Base-by-base conservation (phyloP, 2,888 invertebrate genomes). In the Sussaba pulchella region DNA sequence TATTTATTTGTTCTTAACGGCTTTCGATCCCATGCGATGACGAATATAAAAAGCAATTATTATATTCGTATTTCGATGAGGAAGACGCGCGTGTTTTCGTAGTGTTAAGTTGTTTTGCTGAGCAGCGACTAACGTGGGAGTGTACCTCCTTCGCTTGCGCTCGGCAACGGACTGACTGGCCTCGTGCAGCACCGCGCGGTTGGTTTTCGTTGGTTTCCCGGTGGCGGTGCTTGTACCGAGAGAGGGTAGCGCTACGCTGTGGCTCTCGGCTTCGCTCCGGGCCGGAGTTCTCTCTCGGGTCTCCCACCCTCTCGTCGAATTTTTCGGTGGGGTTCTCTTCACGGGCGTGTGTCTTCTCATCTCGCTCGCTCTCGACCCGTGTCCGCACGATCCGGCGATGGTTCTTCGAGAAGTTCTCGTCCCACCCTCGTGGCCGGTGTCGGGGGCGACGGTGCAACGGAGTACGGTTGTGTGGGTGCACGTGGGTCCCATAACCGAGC, bases 161-260 rank as follows among this genome's bases (percentile, higher is more conserved):
- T 85, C 89, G 87, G 86, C 85, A 85, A 85, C 85, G 81, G 82
- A 90, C 90, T 90, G 88, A 86, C 82, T 87, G 43, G 84, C 84
- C 85, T 84, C 83, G 85, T 85, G 84, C 85, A 82, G 83, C 82
- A 75, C 78, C 83, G 82, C 82, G 81, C 84, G 84, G 80, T 78
- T 83, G 70, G 78, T 80, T 77, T 79, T 83, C 84, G 83, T 73
- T 81, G 83, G n/a, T n/a, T n/a, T 71, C 70, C 73, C 70, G 70
- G 71, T 82, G 70, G 71, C 75, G 64, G 82, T 73, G 83, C 78
- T 71, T 57, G 72, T 73, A 82, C 21, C 47, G 76, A 74, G 63
- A 45, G 78, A 43, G 66, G 50, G 64, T 54, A 63, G 41, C 63
- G 61, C n/a, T n/a, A 26, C 39, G 67, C 57, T 52, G 63, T 24